Evolutionary conservation across 1,140 invertebrate genomes (phyloP), one percentile per base, ranked within the genome.

Genomic region (Acyrthosiphon pisum): DNA sequence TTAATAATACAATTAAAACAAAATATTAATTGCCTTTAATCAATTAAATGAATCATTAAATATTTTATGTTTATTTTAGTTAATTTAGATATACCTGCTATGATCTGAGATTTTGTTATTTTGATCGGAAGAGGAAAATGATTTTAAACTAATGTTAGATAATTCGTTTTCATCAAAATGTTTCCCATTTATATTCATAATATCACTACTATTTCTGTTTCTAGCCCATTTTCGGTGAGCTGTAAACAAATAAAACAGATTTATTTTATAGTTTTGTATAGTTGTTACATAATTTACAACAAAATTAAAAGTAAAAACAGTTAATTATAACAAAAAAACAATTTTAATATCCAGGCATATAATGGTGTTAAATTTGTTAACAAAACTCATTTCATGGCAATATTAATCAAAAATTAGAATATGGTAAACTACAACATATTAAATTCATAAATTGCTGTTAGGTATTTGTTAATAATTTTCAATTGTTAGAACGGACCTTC

Each of bases 401-500:
- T 53, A 26, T 56, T 89, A 56, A n/a, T 56, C 11, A 37, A 56
- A 56, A 3, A 56, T 56, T 89, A 37, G 3, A 89, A 18, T 53
- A 53, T 6, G 4, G 14, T 76, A 53, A 56, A 18, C 11, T 35
- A 41, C 35, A 37, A 4, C 20, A 56, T 37, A 89, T 56, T 53
- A 37, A 46, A n/a, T 26, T 23, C 22, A 89, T 56, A 35, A 50
- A 88, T 30, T 50, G 60, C n/a, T 76, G n/a, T 50, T 90, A 41
- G 41, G 6, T 60, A 60, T 53, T 53, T 14, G 6, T 76, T 53
- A 37, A 37, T 87, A 46, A 87, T 48, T 44, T 87, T 53, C 53
- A 90, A 90, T 68, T 68, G 20, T 90, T 68, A 60, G 35, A 50
- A 94, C 90, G 81, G 76, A 94, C 94, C 94, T 94, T 94, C 84